A percentile compares a stretch with the other conserved stretches of the same genome.
These are phyloP conservation scores for Lepisosteus oculatus DNA, from an alignment of 2,113 vertebrate species.

Conservation along the genomic window DNA sequence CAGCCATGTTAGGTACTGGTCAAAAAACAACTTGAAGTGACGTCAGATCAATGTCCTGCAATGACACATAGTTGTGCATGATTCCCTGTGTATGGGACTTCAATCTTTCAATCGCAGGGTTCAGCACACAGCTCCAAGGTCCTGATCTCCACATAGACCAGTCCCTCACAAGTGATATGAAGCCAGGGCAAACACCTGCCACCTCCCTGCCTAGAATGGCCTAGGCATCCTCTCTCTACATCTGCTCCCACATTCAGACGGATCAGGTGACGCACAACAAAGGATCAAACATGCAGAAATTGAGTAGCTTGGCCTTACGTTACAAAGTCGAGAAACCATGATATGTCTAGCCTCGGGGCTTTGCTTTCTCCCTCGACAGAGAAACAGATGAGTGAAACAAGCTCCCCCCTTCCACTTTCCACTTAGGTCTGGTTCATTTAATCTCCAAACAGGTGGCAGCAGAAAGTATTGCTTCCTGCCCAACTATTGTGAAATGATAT, in stretches of 20 bases:
- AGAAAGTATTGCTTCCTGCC: slow-evolving; percentile 27
- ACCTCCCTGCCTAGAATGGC: no score
- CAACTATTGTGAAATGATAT: slow-evolving; percentile 38
- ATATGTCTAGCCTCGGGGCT: no score
- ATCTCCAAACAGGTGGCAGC: background rate
- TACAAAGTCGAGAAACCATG: background rate
- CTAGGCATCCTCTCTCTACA: slow-evolving; percentile 12
- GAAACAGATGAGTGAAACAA: slow-evolving; percentile 23
- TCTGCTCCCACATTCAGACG: slow-evolving; percentile 31
- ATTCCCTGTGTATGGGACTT: no score
- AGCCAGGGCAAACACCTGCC: no score
- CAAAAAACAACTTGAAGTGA: no score
- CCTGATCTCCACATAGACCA: no score
- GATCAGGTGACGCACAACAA: slow-evolving; percentile 17
- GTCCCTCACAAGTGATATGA: no score
- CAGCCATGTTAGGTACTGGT: no score
- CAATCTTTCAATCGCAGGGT: no score
- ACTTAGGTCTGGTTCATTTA: background rate
- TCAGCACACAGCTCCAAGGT: no score
- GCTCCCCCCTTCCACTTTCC: slow-evolving; percentile 18
- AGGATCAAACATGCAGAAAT: slow-evolving; percentile 5
- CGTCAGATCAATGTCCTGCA: no score
- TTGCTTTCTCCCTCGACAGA: slow-evolving; percentile 18
- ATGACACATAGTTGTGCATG: no score
- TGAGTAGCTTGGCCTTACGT: slow-evolving; percentile 7